Conservation (phyloP, 2,797 vertebrate species). For the Danionella dracula region DNA sequence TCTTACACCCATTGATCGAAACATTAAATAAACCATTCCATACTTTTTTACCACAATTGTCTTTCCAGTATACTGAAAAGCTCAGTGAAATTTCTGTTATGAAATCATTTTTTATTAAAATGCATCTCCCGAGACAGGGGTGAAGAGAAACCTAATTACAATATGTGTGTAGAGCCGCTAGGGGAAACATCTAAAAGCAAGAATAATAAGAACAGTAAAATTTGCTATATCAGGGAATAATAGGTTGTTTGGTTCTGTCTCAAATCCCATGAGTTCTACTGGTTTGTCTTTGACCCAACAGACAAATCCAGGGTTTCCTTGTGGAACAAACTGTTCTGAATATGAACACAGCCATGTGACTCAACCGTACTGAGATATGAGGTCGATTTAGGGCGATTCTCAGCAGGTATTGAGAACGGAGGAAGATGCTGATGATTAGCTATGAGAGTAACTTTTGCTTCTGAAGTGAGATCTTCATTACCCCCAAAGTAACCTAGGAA, state of each 20-base stretch:
- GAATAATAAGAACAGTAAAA: too few species aligned
- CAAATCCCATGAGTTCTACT: neutral
- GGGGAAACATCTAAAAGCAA: too few species aligned
- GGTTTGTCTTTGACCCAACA: neutral
- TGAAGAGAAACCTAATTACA: neutral
- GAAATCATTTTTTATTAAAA: neutral
- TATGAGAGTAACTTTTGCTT: neutral
- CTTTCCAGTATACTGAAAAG: too few species aligned
- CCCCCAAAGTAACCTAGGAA: neutral
- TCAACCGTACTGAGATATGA: neutral
- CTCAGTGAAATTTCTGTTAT: too few species aligned
- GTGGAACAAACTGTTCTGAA: neutral
- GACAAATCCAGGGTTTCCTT: neutral
- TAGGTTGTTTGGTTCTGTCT: neutral
- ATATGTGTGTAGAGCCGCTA: neutral
- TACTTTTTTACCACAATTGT: too few species aligned
- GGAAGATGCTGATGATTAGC: slow-evolving; percentile 1
- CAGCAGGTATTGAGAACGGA: neutral
- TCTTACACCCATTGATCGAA: too few species aligned
- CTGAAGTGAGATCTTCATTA: neutral
- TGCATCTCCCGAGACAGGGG: neutral
- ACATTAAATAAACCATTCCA: too few species aligned
- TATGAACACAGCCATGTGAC: neutral
- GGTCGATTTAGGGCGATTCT: slow-evolving; percentile 6
- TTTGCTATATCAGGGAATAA: neutral